Percentiles rank a stretch among this genome's conserved stretches.
Conservation (phyloP, 2,113 vertebrate genomes). For the Saguinus midas region DNA sequence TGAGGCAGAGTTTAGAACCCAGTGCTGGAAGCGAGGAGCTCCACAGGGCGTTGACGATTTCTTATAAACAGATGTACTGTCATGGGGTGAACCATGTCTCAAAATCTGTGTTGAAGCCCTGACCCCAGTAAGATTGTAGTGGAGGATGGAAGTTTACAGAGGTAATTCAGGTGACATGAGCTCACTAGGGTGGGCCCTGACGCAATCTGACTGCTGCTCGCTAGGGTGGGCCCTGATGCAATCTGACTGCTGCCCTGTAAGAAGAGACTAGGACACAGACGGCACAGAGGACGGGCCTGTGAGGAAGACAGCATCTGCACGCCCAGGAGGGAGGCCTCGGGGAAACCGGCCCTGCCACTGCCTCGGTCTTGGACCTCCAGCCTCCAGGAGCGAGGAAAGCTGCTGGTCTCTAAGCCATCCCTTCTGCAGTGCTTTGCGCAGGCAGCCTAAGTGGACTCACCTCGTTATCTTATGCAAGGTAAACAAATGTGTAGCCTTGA, state of each 20-base stretch:
- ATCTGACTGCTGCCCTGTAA: too few species aligned
- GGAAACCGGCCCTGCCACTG: background rate
- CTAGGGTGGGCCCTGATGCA: too few species aligned
- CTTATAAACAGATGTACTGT: background rate
- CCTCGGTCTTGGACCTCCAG: background rate
- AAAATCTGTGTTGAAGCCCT: background rate
- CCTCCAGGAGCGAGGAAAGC: background rate
- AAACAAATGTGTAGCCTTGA: background rate
- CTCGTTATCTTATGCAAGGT: background rate
- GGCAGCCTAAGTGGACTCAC: too few species aligned
- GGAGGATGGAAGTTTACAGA: background rate
- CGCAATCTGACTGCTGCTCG: background rate
- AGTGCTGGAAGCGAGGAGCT: background rate
- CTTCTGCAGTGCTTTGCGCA: rapidly evolving
- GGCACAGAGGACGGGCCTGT: rapidly evolving
- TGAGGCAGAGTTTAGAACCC: background rate
- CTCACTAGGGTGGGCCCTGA: background rate
- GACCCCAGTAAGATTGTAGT: rapidly evolving
- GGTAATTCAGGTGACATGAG: background rate
- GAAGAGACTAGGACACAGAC: background rate
- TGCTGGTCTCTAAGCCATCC: rapidly evolving
- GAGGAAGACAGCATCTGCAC: background rate
- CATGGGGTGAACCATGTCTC: rapidly evolving
- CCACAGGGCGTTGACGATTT: rapidly evolving
- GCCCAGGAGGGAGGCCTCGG: background rate